Percentiles rank a stretch among this genome's conserved stretches.
Conservation (phyloP, 2,888 invertebrate species). For the Pristionchus maxplancki region DNA sequence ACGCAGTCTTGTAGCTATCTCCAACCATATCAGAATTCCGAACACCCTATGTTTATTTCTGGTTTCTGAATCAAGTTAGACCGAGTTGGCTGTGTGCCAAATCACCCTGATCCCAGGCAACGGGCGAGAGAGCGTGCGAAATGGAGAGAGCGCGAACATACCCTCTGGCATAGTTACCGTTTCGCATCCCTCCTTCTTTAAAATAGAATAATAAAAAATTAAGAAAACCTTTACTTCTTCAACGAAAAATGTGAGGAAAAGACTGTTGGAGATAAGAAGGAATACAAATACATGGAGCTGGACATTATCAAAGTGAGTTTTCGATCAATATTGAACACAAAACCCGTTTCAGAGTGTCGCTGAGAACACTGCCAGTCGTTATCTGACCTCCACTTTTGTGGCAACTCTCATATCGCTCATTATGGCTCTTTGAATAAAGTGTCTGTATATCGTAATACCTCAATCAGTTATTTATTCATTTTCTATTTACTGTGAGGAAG, state of each 20-base stretch:
- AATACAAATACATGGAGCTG: not conserved
- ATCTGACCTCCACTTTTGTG: not conserved
- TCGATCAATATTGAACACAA: not conserved
- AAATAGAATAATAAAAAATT: not conserved
- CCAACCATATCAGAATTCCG: too few species aligned
- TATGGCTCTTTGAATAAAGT: not conserved
- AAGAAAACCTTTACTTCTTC: not conserved
- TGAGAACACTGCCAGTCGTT: not conserved
- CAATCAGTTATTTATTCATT: not conserved
- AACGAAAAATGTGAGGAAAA: not conserved
- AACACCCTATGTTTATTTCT: too few species aligned
- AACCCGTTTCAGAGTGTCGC: not conserved
- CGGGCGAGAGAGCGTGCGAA: too few species aligned
- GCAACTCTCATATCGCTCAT: not conserved
- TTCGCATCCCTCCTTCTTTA: too few species aligned
- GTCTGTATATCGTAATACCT: not conserved
- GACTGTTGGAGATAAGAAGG: not conserved
- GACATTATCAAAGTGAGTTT: not conserved
- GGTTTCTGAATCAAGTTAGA: not conserved
- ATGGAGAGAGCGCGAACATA: too few species aligned
- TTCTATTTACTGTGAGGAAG: not conserved
- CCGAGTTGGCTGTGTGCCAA: too few species aligned
- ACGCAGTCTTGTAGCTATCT: too few species aligned
- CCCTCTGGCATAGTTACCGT: too few species aligned
- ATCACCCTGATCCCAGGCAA: too few species aligned